These are phyloP conservation scores for Agonopterix subpropinquella DNA, from an alignment of 2,888 invertebrate species.

Conservation along the genomic window DNA sequence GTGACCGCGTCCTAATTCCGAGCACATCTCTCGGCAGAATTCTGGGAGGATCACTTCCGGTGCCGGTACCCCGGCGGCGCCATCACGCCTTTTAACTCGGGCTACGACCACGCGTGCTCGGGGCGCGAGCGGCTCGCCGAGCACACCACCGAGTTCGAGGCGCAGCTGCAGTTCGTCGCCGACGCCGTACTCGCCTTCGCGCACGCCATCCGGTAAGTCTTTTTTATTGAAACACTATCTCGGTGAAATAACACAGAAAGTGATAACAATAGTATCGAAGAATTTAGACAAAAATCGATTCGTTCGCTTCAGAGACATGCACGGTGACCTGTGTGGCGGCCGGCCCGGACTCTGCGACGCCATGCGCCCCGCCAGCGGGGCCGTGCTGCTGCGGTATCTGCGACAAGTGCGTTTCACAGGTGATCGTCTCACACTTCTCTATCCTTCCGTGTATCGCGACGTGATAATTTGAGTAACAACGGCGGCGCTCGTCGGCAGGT, in stretches of 20 bases:
- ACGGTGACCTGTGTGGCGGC: conserved; percentile 84
- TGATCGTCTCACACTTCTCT: conserved; percentile 7
- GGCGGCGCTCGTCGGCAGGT: conserved; percentile 69
- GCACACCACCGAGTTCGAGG: conserved; percentile 89
- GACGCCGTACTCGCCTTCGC: conserved; percentile 97
- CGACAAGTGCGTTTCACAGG: conserved; percentile 85
- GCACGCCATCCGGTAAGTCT: conserved; percentile 82
- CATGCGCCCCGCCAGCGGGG: conserved; percentile 94
- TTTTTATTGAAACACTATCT: background rate
- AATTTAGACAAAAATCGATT: background rate
- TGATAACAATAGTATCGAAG: background rate
- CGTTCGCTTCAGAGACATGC: conserved; percentile 83
- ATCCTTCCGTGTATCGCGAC: too few species aligned
- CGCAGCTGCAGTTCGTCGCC: conserved; percentile 95
- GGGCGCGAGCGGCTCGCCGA: conserved; percentile 85
- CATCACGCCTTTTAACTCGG: conserved; percentile 86
- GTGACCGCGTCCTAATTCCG: background rate
- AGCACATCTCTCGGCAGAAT: conserved; percentile 78
- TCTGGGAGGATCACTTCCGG: conserved; percentile 95
- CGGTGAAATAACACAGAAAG: background rate
- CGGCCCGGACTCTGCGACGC: conserved; percentile 86
- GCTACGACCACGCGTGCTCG: conserved; percentile 82
- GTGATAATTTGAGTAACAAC: too few species aligned
- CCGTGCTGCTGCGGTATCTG: conserved; percentile 87
- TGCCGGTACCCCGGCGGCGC: conserved; percentile 89